Evolutionary conservation across 2,888 invertebrate species (phyloP).

Genomic region (Allolobophora icterica): DNA sequence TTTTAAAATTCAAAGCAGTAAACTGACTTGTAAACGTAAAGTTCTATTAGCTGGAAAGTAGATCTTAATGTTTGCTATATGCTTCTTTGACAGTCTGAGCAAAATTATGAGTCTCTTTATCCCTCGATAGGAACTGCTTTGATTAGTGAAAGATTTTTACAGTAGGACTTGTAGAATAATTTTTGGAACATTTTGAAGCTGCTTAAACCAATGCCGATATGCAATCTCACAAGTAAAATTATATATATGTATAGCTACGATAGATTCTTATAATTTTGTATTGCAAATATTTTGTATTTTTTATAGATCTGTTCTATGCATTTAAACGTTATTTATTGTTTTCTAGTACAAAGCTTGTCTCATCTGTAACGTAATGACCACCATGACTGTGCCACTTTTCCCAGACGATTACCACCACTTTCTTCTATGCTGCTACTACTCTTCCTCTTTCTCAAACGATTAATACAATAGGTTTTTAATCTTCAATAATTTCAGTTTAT

Average conservation of each 20-base stretch:
- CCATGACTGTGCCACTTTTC: neutral
- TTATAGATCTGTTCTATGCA: conserved; percentile 17
- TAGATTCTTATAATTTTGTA: neutral
- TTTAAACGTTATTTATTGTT: neutral
- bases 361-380: neutral
- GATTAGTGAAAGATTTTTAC: neutral
- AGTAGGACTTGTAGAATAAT: neutral
- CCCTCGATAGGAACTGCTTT: neutral
- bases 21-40: neutral
- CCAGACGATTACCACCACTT: neutral
- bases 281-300: neutral
- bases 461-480: no score
- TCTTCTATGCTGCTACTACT: neutral
- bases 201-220: neutral
- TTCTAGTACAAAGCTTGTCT: neutral
- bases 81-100: neutral
- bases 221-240: neutral
- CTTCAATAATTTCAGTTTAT: neutral
- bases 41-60: neutral
- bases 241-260: neutral
- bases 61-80: neutral
- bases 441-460: no score
- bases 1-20: neutral
- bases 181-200: neutral
- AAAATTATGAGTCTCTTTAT: neutral